A percentile compares a stretch with the other conserved stretches of the same genome.
These are phyloP conservation scores for Neomicropteryx cornuta DNA, from an alignment of 1,140 invertebrate genomes.

Conservation along the genomic window DNA sequence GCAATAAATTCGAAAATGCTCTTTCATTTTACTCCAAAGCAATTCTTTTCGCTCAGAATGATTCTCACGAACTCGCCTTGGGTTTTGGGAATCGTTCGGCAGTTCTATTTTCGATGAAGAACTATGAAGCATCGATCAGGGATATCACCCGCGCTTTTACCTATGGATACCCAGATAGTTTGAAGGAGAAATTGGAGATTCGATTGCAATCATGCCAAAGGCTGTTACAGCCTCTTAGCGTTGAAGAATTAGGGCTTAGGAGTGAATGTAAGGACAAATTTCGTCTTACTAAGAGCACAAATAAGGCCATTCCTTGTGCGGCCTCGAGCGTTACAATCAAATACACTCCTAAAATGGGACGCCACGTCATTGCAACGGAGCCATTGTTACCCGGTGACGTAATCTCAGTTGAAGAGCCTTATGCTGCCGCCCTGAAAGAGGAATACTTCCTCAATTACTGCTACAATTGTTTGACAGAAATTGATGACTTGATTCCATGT, in stretches of 20 bases:
- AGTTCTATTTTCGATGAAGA: conserved; percentile 47
- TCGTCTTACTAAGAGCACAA: conserved; percentile 5
- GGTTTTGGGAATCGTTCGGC: conserved; percentile 61
- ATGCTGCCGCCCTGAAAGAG: conserved; percentile 54
- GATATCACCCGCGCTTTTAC: conserved; percentile 42
- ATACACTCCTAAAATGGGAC: conserved; percentile 43
- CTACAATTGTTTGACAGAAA: conserved; percentile 61
- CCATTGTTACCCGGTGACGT: conserved; percentile 66
- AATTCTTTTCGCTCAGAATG: conserved; percentile 40
- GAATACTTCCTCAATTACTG: conserved; percentile 59
- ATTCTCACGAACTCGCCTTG: conserved; percentile 43
- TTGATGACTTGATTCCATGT: conserved; percentile 56
- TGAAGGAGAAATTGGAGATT: conserved; percentile 41
- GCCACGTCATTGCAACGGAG: conserved; percentile 50
- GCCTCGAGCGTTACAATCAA: conserved; percentile 46
- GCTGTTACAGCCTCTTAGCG: conserved; percentile 17
- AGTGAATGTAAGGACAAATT: conserved; percentile 7
- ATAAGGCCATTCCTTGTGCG: conserved; percentile 40
- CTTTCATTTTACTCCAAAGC: conserved; percentile 51
- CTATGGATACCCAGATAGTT: conserved; percentile 36
- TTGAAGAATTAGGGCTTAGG: conserved; percentile 4
- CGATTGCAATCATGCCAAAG: conserved; percentile 36
- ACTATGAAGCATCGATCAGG: conserved; percentile 47
- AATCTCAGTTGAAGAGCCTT: conserved; percentile 69
- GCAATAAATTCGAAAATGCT: conserved; percentile 35